Base-by-base conservation (phyloP, 2,797 vertebrate species). In the Picus viridis region DNA sequence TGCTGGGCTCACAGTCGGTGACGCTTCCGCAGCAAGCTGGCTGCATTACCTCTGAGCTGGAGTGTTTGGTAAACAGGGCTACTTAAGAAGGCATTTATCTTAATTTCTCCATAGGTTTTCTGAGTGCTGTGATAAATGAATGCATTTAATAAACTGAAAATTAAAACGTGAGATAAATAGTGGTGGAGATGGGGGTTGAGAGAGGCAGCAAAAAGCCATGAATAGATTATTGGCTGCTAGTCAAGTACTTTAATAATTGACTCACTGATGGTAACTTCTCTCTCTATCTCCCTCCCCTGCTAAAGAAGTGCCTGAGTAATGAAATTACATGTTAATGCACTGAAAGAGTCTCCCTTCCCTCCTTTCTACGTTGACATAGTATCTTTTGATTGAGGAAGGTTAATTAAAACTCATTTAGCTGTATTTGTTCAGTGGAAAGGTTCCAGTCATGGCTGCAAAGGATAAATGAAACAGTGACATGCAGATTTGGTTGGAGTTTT, bases 101-200 rank as follows among this genome's bases (percentile, higher is more conserved):
- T 91, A 81, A 78, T 96, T 96, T 92, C 95, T 92, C 94, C 81
- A 10, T 68, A 86, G 88, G 69, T 67, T 90, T 94, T 87, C 81
- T 93, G 96, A 97, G 94, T 91, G 79, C 94, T 92, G 83, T 96
- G 95, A 97, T 97, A 96, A 97, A 97, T 96, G 93, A 88, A 91
- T 82, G 75, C 94, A 96, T 98, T 98, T 98, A 98, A 98, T 97
- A 98, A 98, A 98, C 97, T 94, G 96, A 97, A 97, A 97, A 98
- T 98, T 98, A 98, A 98, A 98, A 98, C 97, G 97, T 97, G 90
- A 98, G 98, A 98, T 98, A 94, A 97, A 77, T 90, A 95, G 94
- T 93, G 97, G 96, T 97, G 90, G 97, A 58, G 92, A 83, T 86
- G 79, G 64, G 75, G 78, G 68, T 62, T 80, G 89, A 81, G 88